Conservation (phyloP, 2,797 vertebrate genomes). For the Oreortyx pictus region DNA sequence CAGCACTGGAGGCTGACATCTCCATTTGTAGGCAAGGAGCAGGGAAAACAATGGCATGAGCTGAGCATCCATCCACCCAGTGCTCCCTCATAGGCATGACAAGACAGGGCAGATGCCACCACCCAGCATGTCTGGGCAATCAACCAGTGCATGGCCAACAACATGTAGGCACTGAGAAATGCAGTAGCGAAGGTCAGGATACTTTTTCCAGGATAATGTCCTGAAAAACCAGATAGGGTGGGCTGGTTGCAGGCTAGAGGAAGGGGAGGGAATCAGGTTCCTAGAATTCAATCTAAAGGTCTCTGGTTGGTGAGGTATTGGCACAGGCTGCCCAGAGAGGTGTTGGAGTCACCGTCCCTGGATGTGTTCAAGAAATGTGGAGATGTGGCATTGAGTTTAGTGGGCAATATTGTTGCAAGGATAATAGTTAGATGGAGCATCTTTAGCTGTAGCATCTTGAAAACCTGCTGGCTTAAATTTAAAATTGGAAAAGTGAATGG, state of each 20-base stretch:
- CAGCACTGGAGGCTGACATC: constrained; percentile 14
- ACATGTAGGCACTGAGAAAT: background rate
- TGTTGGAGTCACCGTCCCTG: too few relatives aligned
- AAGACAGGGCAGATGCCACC: background rate
- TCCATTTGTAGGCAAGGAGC: constrained; percentile 7
- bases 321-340: too few relatives aligned
- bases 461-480: background rate
- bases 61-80: background rate
- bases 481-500: background rate
- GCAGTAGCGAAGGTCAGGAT: background rate
- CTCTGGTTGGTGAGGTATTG: too few relatives aligned
- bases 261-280: background rate
- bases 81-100: background rate
- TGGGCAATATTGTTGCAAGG: too few relatives aligned
- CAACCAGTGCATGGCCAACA: rapidly evolving
- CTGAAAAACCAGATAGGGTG: background rate
- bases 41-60: background rate
- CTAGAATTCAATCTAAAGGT: background rate
- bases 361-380: too few relatives aligned
- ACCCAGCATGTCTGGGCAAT: background rate
- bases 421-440: too few relatives aligned
- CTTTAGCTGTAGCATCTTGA: background rate
- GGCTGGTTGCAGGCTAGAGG: background rate
- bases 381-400: too few relatives aligned
- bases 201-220: background rate